Evolutionary conservation across 2,797 vertebrate species (phyloP), one percentile per base, ranked within the genome.

Genomic region (Naso thynnoides): DNA sequence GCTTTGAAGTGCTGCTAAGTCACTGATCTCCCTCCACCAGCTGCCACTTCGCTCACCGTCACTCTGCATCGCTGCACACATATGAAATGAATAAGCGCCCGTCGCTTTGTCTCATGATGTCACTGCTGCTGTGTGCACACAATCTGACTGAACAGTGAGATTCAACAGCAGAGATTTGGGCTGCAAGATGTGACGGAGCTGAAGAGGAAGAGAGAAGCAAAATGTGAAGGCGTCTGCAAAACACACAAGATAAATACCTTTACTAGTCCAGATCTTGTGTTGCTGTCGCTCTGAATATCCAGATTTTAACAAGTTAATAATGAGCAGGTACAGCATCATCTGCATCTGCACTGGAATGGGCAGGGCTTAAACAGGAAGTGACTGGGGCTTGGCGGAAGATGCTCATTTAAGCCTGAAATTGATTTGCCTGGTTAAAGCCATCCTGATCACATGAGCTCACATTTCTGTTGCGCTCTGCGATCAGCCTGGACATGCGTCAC

Each of bases 221-320:
- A 45, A 42, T 14, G 48, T 44, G 44, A 31, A 54, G 11, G 15
- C 19, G 27, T 21, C 11, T 2, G 18, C 33, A 8, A 33, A 33
- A 33, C 6, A 33, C 2, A 8, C 2, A 49, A 44, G 50, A 38
- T 8, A 18, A 24, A 15, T 24, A 52, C 27, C 4, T 41, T 41
- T 23, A 6, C 19, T 11, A 3, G 31, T 31, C 19, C 26, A 0
- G 14, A 11, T 57, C n/a, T 27, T 33, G 13, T 16, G 48, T 15
- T 19, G 29, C 7, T 26, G 26, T 2, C 6, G 31, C 31, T 33
- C 31, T 5, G 36, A 6, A 21, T 39, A 63, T 50, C 39, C 31
- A 63, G 11, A n/a, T 15, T 62, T 36, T 69, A 59, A 75, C 67
- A 64, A 53, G 42, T 70, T 80, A 58, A 85, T 83, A 6, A 33